Base-by-base conservation (phyloP, 2,113 vertebrate species). In the Tylochromis polylepis region DNA sequence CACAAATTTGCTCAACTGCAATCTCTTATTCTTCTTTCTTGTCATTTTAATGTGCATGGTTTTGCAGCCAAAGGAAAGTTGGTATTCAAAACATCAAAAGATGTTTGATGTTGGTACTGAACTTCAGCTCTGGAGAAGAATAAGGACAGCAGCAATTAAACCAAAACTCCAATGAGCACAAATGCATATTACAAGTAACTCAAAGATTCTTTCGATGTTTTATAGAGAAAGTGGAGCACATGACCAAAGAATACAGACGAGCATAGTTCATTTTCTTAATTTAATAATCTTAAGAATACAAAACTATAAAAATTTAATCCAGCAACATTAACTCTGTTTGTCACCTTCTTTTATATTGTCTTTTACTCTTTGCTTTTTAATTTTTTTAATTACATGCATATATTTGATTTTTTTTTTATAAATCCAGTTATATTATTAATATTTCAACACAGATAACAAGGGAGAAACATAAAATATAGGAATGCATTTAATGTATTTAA, bases 271-370 rank as follows among this genome's bases (percentile, higher is more conserved):
- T 77, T 34, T 77, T 77, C 27, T 53, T 34, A 53, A n/a, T 77
- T 77, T 72, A 72, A 72, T 72, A 77, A 77, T 53, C 46, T 53
- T 77, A 46, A 77, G 72, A 77, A 77, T 77, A 77, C 72, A 77
- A 77, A 77, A 77, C 70, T 77, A 51, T 31, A 77, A 51, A 77
- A 14, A 53, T 77, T 53, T 1, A 53, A 77, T 53, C 11, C 43
- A 53, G 46, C 27, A 53, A 77, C 0, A 53, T 53, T 53, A 53
- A 34, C 46, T 77, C 10, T 34, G 27, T 20, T 77, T 5, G 24
- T 57, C 11, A 24, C 5, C 9, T 57, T 27, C 11, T n/a, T 27
- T 9, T 51, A 31, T 12, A n/a, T 77, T 77, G 24, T 77, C 27
- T 12, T 53, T 53, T 77, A 20, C 46, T 4, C 24, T 34, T 77